Evolutionary conservation across 1,140 invertebrate genomes (phyloP).

Genomic region (Heliothis virescens): DNA sequence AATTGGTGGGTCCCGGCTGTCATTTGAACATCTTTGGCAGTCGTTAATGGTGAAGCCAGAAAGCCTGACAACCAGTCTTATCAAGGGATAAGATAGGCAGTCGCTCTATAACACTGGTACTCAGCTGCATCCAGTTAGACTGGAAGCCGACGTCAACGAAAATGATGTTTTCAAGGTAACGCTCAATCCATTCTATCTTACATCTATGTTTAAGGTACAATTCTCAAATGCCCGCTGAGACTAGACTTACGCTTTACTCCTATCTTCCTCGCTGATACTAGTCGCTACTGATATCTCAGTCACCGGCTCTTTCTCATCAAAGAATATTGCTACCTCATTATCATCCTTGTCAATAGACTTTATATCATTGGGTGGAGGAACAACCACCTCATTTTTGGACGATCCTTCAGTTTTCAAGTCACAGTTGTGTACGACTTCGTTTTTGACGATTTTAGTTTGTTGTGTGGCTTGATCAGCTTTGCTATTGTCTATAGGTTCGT

Average conservation of each 20-base stretch:
- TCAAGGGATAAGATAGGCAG: too few species aligned
- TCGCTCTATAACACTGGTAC: too few species aligned
- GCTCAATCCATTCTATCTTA: neutral
- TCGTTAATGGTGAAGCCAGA: too few species aligned
- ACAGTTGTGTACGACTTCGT: conserved; percentile 50
- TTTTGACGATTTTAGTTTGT: conserved; percentile 38
- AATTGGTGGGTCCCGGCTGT: too few species aligned
- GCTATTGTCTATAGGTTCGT: conserved; percentile 77
- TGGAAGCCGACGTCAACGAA: too few species aligned
- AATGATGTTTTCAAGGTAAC: neutral
- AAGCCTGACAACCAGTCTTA: too few species aligned
- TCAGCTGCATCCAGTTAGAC: too few species aligned
- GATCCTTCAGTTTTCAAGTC: conserved; percentile 73
- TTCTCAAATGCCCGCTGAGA: conserved; percentile 1
- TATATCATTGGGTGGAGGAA: conserved; percentile 71
- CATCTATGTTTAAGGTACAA: neutral
- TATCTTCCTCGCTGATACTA: conserved; percentile 72
- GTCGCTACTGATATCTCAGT: conserved; percentile 84
- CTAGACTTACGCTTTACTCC: conserved; percentile 20
- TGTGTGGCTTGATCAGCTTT: conserved; percentile 53
- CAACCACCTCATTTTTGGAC: conserved; percentile 70
- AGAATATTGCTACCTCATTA: conserved; percentile 87
- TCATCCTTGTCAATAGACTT: conserved; percentile 78
- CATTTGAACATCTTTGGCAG: too few species aligned
- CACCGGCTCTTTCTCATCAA: conserved; percentile 73